Base-by-base conservation (phyloP, 2,797 vertebrate genomes). In the Sebastes kiyomatsui region DNA sequence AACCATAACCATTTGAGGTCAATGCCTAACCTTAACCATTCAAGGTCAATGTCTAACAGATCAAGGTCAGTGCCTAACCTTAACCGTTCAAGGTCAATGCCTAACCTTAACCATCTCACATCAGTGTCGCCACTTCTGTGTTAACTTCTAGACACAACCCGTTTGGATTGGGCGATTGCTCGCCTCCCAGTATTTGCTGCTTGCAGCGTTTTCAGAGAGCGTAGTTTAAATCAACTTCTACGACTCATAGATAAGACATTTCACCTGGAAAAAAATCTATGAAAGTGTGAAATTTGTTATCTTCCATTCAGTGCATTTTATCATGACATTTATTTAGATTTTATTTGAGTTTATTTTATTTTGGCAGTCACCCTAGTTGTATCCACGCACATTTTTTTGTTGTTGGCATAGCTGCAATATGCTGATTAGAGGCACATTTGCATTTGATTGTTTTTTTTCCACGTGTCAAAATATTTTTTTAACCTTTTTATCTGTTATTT, bases 391-490 rank as follows among this genome's bases (percentile, higher is more conserved):
- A 56, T 12, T 61, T 74, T 54, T 46, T 46, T 18, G 2, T 52
- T n/a, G 38, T 59, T 71, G 68, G 69, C 70, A 65, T 64, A 77
- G 66, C 81, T 81, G 77, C 72, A 32, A n/a, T n/a, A 62, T 80
- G 49, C 75, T 67, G 70, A 90, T 86, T 83, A 83, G 72, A 80
- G 56, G 6, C 42, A 74, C 35, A 83, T 88, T 88, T 80, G 75
- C 80, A 83, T 87, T 83, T 52, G 25, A 59, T 77, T 56, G 20
- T 64, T 74, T 71, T 77, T 71, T 80, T 60, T 71, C 3, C 3
- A 25, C n/a, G 38, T 72, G 65, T 79, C 69, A 79, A 33, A 75
- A 33, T 69, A n/a, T 78, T 55, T 66, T 42, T 67, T n/a, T 54
- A n/a, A 54, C 49, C 20, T 22, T 73, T 73, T 61, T 79, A 85